These are phyloP conservation scores for Luffia ferchaultella DNA, from an alignment of 2,888 invertebrate species.

Conservation along the genomic window DNA sequence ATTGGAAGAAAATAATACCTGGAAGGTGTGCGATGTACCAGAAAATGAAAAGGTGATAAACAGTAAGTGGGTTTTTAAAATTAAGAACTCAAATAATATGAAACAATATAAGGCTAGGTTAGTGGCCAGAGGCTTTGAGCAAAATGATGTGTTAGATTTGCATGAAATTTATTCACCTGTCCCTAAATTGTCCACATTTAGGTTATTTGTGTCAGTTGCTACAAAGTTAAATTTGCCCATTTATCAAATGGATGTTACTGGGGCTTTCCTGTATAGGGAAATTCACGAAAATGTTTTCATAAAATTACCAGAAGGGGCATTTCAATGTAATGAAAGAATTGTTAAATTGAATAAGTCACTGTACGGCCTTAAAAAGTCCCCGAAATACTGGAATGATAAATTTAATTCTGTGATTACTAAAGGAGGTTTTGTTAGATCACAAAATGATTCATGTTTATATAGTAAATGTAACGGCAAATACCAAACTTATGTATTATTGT, in stretches of 20 bases:
- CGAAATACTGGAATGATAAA: conserved; percentile 17
- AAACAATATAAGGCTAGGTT: conserved; percentile 17
- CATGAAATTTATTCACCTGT: conserved; percentile 14
- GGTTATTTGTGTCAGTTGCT: conserved; percentile 12
- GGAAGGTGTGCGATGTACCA: conserved; percentile 11
- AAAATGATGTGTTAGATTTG: conserved; percentile 11
- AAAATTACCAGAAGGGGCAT: conserved; percentile 15
- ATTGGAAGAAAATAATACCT: conserved; percentile 15
- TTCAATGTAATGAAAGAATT: conserved; percentile 8
- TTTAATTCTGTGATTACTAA: conserved; percentile 15
- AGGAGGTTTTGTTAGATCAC: conserved; percentile 15
- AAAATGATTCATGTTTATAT: conserved; percentile 15
- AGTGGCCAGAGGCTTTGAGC: conserved; percentile 19
- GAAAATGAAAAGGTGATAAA: conserved; percentile 10
- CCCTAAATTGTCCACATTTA: conserved; percentile 15
- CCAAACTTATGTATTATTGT: conserved; percentile 14
- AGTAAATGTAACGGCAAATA: conserved; percentile 8
- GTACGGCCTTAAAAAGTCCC: conserved; percentile 15
- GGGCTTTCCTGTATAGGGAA: conserved; percentile 15
- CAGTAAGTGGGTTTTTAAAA: conserved; percentile 22
- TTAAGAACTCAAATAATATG: conserved; percentile 10
- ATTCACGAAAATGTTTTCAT: conserved; percentile 13
- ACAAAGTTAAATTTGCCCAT: conserved; percentile 13
- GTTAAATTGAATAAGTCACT: conserved; percentile 15
- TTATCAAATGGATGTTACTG: conserved; percentile 9